These are phyloP conservation scores for Scrobipalpa atriplicella DNA, from an alignment of 2,888 invertebrate genomes.

Conservation along the genomic window DNA sequence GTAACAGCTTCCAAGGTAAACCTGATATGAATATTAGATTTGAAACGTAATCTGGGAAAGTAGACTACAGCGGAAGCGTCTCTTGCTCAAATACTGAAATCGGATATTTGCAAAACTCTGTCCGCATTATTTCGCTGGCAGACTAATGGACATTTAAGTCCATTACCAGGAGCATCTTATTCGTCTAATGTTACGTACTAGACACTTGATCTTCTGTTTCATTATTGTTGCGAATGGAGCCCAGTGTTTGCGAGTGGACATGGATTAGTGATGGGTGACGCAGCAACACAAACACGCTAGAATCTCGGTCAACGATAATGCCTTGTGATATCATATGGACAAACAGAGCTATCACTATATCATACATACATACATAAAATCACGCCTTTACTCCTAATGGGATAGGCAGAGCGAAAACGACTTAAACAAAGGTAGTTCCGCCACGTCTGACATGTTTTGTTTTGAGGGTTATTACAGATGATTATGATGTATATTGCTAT, in stretches of 20 bases:
- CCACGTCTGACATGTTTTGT: too few relatives aligned
- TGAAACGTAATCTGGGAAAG: not conserved
- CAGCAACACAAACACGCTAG: conserved; percentile 20
- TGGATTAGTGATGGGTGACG: conserved; percentile 19
- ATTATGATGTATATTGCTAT: too few relatives aligned
- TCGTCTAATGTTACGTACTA: conserved; percentile 13
- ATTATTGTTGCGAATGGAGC: conserved; percentile 13
- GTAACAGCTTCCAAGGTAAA: not conserved
- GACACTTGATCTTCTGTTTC: conserved; percentile 8
- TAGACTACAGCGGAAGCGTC: not conserved
- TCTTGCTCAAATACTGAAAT: conserved; percentile 3
- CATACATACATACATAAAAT: too few relatives aligned
- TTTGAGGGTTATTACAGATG: too few relatives aligned
- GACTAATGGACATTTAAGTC: conserved; percentile 23
- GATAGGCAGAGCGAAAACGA: too few relatives aligned
- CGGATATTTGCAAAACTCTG: conserved; percentile 15
- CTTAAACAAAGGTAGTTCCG: too few relatives aligned
- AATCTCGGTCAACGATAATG: conserved; percentile 24
- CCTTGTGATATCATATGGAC: conserved; percentile 23
- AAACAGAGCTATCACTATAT: conserved; percentile 1
- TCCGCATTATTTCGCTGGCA: not conserved
- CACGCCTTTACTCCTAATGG: too few relatives aligned
- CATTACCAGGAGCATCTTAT: conserved; percentile 15
- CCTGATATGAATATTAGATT: not conserved
- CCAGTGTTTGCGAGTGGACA: not conserved